Evolutionary conservation across 2,113 vertebrate species (phyloP).

Genomic region (Brachyhypopomus gauderio): DNA sequence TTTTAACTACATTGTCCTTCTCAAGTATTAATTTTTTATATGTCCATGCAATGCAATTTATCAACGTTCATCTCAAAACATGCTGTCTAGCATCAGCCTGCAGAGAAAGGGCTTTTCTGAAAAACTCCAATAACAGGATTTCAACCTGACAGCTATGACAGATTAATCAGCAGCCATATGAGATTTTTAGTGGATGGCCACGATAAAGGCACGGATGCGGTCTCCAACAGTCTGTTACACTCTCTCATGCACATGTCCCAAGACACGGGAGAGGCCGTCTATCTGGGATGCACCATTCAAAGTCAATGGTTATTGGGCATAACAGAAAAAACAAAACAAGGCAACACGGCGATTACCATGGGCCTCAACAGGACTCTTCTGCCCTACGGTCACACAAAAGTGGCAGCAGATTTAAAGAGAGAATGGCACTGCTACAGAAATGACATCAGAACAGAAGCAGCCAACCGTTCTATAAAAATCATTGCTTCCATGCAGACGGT

Average conservation of each 20-base stretch:
- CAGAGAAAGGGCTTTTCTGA: slow-evolving; percentile 17
- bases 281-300: slow-evolving; percentile 42
- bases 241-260: slow-evolving; percentile 50
- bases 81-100: slow-evolving; percentile 35
- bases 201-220: not conserved
- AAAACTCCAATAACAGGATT: not conserved
- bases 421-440: slow-evolving; percentile 45
- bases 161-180: slow-evolving; percentile 21
- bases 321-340: slow-evolving; percentile 51
- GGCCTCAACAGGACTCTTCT: slow-evolving; percentile 73
- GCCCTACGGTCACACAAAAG: slow-evolving; percentile 72
- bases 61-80: slow-evolving; percentile 46
- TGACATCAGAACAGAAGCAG: slow-evolving; percentile 33
- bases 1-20: not conserved
- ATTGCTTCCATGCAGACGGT: not conserved
- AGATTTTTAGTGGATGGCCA: slow-evolving; percentile 34
- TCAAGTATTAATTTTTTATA: not conserved
- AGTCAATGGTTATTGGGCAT: slow-evolving; percentile 22
- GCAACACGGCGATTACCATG: slow-evolving; percentile 73
- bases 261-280: slow-evolving; percentile 26
- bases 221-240: slow-evolving; percentile 26
- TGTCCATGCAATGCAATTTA: slow-evolving; percentile 48
- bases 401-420: slow-evolving; percentile 61
- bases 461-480: not conserved
- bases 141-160: slow-evolving; percentile 12